Base-by-base conservation (phyloP, 1,140 invertebrate genomes). In the Brachionus calyciflorus region DNA sequence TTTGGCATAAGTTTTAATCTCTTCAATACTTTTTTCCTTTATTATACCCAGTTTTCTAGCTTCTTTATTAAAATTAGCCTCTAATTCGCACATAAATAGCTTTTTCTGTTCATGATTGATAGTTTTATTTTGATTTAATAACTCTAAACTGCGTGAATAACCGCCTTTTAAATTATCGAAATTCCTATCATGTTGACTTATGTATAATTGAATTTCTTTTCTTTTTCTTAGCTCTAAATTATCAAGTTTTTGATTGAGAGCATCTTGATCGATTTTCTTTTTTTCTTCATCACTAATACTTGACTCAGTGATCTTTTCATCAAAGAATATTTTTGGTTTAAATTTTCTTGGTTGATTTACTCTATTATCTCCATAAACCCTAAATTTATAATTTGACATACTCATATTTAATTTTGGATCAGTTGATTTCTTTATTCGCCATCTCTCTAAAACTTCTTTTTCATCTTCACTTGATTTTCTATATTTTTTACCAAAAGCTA, bases 241-340 rank as follows among this genome's bases (percentile, higher is more conserved):
- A 19, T 33, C 19, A n/a, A 60, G 9, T 37, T 60, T 60, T 33
- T 37, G 10, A 28, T 60, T 33, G 10, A 60, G 30, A 17, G 55
- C 55, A 2, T 37, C 28, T 37, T n/a, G 55, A n/a, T 60, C 55
- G 3, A 60, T 7, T 33, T 60, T 60, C 7, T 30, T 1, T 9
- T 60, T 60, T 37, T 60, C 30, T 17, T 60, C 30, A 60, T 60
- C 28, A 19, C 28, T 17, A 7, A 40, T 24, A 44, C 44, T 44
- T 26, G 37, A 30, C 44, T 41, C 33, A 46, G 3, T 10, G 19
- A 65, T 14, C 19, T 37, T 41, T 3, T 65, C 60, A 24, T 65
- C 60, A 9, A 44, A 65, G 30, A 24, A 65, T 3, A 65, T 46
- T 14, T 65, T 65, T 12, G 60, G 40, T 24, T 65, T 65, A 24